phyloP scores from a whole-genome alignment of 2,113 vertebrate species.

The Entelurus aequoreus region DNA sequence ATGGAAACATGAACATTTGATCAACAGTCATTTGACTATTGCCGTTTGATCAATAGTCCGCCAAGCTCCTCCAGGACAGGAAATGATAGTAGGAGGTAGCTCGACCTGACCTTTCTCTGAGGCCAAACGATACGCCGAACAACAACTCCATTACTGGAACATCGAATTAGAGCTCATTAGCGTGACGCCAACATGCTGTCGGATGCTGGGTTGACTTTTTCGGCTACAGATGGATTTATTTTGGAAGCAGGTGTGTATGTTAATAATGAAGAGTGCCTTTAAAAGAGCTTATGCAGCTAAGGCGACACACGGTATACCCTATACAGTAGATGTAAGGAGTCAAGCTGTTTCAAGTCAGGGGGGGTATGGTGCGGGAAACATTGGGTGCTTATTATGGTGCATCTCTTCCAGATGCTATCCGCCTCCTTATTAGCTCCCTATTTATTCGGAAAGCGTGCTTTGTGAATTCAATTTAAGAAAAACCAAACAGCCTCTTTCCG shows the following conservation, averaged over 20 bases:
- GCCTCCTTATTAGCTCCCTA: not conserved
- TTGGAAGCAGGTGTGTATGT: constrained; percentile 1
- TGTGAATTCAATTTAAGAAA: constrained; percentile 6
- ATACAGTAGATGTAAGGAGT: constrained; percentile 5
- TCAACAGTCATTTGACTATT: constrained; percentile 10
- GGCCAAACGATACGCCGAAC: constrained; percentile 20
- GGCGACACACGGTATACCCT: not conserved
- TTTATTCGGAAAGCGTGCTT: not conserved
- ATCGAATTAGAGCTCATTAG: constrained; percentile 47
- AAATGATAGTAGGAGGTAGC: constrained; percentile 35
- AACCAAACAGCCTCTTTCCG: not conserved
- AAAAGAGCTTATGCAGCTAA: constrained; percentile 13
- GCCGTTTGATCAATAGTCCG: constrained; percentile 42
- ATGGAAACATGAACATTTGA: constrained; percentile 9
- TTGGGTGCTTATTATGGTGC: not conserved
- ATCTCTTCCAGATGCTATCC: not conserved
- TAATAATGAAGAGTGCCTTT: constrained; percentile 18
- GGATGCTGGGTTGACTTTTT: constrained; percentile 28
- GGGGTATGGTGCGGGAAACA: not conserved
- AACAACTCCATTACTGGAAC: constrained; percentile 25
- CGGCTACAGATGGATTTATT: constrained; percentile 13
- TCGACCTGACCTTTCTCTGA: constrained; percentile 44
- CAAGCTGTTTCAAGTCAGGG: not conserved
- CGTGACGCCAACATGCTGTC: not conserved
- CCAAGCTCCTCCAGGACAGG: constrained; percentile 20